Conservation (phyloP, 30 jellyfish, hydroid and myxozoan genomes). For the Aurelia sp. region DNA sequence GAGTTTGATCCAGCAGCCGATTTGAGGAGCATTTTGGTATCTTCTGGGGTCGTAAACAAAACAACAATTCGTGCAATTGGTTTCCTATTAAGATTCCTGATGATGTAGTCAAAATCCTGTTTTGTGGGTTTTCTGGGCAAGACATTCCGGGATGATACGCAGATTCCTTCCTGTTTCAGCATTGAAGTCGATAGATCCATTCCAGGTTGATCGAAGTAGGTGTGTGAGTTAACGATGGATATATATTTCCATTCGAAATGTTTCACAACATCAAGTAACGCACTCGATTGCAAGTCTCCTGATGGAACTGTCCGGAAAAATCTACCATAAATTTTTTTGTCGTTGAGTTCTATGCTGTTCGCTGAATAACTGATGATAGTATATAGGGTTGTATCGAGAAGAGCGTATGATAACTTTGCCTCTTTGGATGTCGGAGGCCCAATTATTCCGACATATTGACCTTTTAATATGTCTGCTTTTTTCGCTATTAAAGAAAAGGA, state of each 20-base stretch:
- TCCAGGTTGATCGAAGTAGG: slow-evolving; percentile 38
- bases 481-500: no score
- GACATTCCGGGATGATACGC: slow-evolving; percentile 29
- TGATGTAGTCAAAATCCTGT: slow-evolving; percentile 10
- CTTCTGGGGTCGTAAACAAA: slow-evolving; percentile 28
- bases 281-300: slow-evolving; percentile 20
- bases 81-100: not conserved
- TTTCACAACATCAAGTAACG: slow-evolving; percentile 36
- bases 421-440: slow-evolving; percentile 64
- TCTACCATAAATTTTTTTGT: slow-evolving; percentile 20
- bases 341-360: slow-evolving; percentile 37
- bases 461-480: no score
- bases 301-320: slow-evolving; percentile 56
- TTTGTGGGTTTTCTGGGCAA: slow-evolving; percentile 22
- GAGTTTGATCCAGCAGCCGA: slow-evolving; percentile 13
- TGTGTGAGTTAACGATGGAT: slow-evolving; percentile 31
- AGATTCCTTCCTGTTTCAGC: not conserved
- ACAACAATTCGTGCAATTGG: slow-evolving; percentile 19
- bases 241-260: slow-evolving; percentile 56
- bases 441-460: slow-evolving; percentile 13
- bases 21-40: slow-evolving; percentile 22
- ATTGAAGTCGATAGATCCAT: slow-evolving; percentile 5
- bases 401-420: slow-evolving; percentile 24
- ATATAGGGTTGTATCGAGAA: not conserved
- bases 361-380: slow-evolving; percentile 45